Evolutionary conservation across 2,888 invertebrate genomes (phyloP).

Genomic region (Hemithea aestivaria): DNA sequence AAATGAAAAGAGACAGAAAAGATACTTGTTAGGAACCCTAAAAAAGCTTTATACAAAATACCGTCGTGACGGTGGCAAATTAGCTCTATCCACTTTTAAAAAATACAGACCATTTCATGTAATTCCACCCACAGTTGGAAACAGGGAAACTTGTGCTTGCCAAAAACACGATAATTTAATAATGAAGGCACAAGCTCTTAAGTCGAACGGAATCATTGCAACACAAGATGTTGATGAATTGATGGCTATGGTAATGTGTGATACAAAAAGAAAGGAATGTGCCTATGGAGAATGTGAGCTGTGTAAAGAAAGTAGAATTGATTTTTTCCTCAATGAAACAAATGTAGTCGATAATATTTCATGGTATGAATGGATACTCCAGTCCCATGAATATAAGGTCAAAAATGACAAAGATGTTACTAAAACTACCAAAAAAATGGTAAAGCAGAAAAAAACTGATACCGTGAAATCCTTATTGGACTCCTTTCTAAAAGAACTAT

Average conservation of each 20-base stretch:
- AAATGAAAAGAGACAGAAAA: neutral
- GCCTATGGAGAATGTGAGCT: slow-evolving; percentile 6
- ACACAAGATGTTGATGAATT: slow-evolving; percentile 5
- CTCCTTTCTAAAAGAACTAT: slow-evolving; percentile 7
- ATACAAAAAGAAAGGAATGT: slow-evolving; percentile 1
- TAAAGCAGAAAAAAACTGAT: slow-evolving; percentile 1
- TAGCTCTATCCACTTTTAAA: neutral
- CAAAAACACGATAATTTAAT: slow-evolving; percentile 11
- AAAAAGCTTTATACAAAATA: slow-evolving; percentile 1
- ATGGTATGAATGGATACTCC: neutral
- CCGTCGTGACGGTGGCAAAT: neutral
- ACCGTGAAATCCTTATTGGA: neutral
- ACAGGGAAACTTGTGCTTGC: slow-evolving; percentile 15
- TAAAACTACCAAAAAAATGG: slow-evolving; percentile 2
- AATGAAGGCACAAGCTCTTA: slow-evolving; percentile 7
- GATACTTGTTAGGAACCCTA: neutral
- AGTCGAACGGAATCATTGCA: slow-evolving; percentile 7
- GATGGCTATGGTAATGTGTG: slow-evolving; percentile 4
- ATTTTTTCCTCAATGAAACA: neutral
- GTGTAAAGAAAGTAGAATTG: slow-evolving; percentile 3
- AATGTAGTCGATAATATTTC: slow-evolving; percentile 1
- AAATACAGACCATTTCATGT: neutral
- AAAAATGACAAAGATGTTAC: neutral
- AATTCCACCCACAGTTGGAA: neutral
- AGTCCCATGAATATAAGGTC: neutral